Base-by-base conservation (phyloP, 2,888 invertebrate species). In the Augiades crinisus region DNA sequence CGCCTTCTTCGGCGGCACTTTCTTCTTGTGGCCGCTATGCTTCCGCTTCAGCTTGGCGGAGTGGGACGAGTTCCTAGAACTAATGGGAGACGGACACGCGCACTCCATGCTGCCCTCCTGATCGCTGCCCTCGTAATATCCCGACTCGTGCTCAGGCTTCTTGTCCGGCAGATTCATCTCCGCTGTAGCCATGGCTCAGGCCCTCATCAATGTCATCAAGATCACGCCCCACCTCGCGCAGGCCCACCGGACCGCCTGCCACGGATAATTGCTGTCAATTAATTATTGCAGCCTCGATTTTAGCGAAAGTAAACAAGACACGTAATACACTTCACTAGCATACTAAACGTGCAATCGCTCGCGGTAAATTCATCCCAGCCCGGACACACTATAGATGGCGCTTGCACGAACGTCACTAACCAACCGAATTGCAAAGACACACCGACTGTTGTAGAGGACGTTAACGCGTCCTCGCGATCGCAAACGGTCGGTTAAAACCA, bases 81-180 rank as follows among this genome's bases (percentile, higher is more conserved):
- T 87, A 30, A 82, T 75, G 7, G 87, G 85, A 8, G 87, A 86
- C 14, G 86, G 82, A 65, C 88, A 88, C 47, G 78, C 83, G 60
- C 84, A 85, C 86, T 91, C 92, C 83, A 89, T 90, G 61, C 87
- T 90, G 61, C 91, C 91, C 72, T 92, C 92, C 68, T 92, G 91
- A 70, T 91, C 91, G 75, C 92, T 93, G 64, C 94, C 95, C 83
- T 95, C 95, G 91, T 94, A 95, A 78, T 94, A 95, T 59, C 95
- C 95, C 78, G 95, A 95, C 89, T 96, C 95, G 91, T 95, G 94
- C 65, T 93, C 93, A 63, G 92, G 91, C 67, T 92, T 92, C 65
- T 93, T 93, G 69, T 89, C 87, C 63, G 92, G 91, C 63, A 91
- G 81, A 70, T 89, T 91, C 92, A 92, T 92, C 72, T 90, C 91